These are phyloP conservation scores for Anoplopoma fimbria DNA, from an alignment of 2,113 vertebrate species.

Conservation along the genomic window DNA sequence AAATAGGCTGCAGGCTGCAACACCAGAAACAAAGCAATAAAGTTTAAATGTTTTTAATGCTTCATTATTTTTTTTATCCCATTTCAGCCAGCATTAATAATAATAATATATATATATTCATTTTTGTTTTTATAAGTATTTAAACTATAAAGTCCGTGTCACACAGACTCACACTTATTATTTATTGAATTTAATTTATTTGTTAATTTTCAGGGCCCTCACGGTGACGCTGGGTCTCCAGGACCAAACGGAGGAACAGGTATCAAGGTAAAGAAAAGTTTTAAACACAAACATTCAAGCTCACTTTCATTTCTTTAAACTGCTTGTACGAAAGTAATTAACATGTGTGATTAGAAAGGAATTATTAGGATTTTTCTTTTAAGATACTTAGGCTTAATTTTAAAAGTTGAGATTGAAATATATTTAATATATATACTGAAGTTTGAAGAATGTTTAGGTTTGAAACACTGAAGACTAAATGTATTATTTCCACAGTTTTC, in stretches of 20 bases:
- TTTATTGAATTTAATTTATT: background rate
- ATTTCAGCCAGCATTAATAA: background rate
- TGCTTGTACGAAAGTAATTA: background rate
- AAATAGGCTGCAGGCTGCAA: background rate
- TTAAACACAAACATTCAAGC: background rate
- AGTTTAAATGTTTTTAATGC: no score
- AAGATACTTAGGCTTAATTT: background rate
- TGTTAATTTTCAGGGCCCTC: constrained; percentile 69
- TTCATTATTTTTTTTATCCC: background rate
- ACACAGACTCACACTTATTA: background rate
- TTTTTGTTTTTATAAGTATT: background rate
- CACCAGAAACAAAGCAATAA: no score
- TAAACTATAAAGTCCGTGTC: background rate
- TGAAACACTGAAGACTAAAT: background rate
- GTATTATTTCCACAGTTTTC: background rate
- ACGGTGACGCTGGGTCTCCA: constrained; percentile 61
- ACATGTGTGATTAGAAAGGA: background rate
- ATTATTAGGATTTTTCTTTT: no score
- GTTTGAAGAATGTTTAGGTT: background rate
- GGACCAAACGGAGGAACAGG: constrained; percentile 75
- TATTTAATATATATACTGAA: background rate
- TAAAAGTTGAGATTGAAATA: background rate
- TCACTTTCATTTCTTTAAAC: background rate
- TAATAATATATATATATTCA: background rate
- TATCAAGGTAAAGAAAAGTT: constrained; percentile 69